A percentile compares a stretch with the other conserved stretches of the same genome.
Evolutionary conservation across 1,140 invertebrate species (phyloP).

Genomic region (Diprion similis): DNA sequence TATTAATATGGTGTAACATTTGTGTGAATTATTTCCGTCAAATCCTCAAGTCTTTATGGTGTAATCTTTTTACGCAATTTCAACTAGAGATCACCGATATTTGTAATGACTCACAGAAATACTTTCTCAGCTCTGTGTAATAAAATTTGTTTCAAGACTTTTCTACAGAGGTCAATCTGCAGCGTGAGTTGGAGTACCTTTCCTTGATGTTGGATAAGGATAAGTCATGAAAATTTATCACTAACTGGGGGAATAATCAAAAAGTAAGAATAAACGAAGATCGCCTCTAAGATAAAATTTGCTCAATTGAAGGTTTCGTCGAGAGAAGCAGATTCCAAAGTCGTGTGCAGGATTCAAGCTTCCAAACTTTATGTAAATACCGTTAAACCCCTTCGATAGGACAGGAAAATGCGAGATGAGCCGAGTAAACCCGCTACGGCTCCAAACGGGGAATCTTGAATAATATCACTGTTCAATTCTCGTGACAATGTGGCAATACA

Average conservation of each 20-base stretch:
- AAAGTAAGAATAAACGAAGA: too few relatives aligned
- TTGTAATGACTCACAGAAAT: too few relatives aligned
- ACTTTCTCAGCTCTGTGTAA: not conserved
- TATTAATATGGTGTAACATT: too few relatives aligned
- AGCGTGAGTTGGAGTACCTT: not conserved
- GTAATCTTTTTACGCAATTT: too few relatives aligned
- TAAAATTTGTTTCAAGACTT: not conserved
- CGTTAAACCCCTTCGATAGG: not conserved
- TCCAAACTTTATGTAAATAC: not conserved
- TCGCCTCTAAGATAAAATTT: slow-evolving; percentile 26
- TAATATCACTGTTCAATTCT: not conserved
- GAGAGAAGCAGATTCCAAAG: not conserved
- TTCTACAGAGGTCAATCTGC: not conserved
- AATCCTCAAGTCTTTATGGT: too few relatives aligned
- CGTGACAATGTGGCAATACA: too few relatives aligned
- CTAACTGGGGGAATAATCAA: too few relatives aligned
- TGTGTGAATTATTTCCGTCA: too few relatives aligned
- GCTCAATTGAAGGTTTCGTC: slow-evolving; percentile 38
- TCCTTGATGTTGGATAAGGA: not conserved
- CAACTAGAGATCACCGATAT: too few relatives aligned
- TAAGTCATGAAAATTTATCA: not conserved
- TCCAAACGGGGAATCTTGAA: not conserved
- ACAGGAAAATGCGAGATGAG: not conserved
- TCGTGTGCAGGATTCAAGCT: not conserved
- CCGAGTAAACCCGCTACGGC: not conserved